Base-by-base conservation (phyloP, 2,888 invertebrate genomes). In the Pherbina coryleti region DNA sequence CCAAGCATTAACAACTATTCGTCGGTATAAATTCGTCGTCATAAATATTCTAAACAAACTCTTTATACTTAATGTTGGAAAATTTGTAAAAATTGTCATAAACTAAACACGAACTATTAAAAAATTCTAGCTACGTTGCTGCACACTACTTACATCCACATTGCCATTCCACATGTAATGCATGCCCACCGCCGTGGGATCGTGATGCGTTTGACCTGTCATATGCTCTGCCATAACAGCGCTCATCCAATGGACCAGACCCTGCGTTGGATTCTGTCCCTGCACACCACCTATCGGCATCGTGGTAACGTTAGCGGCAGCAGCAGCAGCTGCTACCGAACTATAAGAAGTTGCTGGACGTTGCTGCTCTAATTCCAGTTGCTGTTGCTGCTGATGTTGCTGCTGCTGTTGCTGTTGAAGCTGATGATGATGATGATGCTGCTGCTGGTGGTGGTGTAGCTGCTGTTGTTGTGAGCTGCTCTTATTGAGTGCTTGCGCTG, bases 161-260 rank as follows among this genome's bases (percentile, higher is more conserved):
- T 89, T 87, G 69, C 90, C 90, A 83, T 90, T 90, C 90, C 90
- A 90, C 90, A 90, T 90, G 81, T 90, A 90, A 80, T 90, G 90
- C 90, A 90, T 90, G 75, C 90, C 90, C 31, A 89, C 89, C 37
- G 88, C 88, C 87, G 90, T 86, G 73, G 90, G 90, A 86, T 90
- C 90, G 86, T 95, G 95, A 85, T 95, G 95, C 84, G 94, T 93
- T 79, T 94, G 94, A 0, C 90, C 89, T 90, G 96, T 97, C 94
- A 97, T 97, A 89, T 97, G 97, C 88, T 97, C 97, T 79, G 97
- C 97, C 97, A 97, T 97, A 86, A 97, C 97, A 55, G 90, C 90
- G 88, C 97, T 96, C 96, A 97, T 97, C 97, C 97, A 97, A 92
- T 97, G 97, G 88, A 97, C 97, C 88, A 97, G 92, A 79, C 95